phyloP scores from a whole-genome alignment of 2,888 invertebrate species.

The Yponomeuta plumbellus region DNA sequence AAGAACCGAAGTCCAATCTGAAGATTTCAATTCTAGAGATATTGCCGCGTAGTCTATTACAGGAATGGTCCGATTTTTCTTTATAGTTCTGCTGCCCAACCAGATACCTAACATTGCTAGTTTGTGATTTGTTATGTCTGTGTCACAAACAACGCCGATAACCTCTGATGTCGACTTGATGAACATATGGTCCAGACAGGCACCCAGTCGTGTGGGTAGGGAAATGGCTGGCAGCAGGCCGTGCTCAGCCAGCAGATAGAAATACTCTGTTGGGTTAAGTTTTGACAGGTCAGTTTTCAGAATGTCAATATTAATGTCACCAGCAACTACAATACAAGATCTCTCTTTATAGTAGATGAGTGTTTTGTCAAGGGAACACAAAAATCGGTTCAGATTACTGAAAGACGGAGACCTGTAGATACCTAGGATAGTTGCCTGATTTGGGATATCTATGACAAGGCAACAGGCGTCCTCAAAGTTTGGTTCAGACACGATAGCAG shows the following conservation, averaged over 20 bases:
- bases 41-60: background rate
- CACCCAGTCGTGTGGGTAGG: constrained; percentile 18
- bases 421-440: constrained; percentile 16
- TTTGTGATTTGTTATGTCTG: constrained; percentile 20
- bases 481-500: constrained; percentile 20
- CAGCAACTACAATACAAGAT: constrained; percentile 18
- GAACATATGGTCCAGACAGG: constrained; percentile 24
- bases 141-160: constrained; percentile 17
- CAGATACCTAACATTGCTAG: background rate
- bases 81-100: background rate
- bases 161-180: constrained; percentile 11
- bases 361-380: constrained; percentile 16
- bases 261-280: constrained; percentile 11
- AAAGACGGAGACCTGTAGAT: constrained; percentile 25
- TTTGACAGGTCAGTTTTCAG: background rate
- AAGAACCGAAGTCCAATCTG: background rate
- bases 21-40: background rate
- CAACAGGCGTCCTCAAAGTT: constrained; percentile 21
- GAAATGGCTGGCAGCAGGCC: constrained; percentile 19
- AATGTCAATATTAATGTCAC: constrained; percentile 24
- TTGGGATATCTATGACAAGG: constrained; percentile 13
- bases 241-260: constrained; percentile 20
- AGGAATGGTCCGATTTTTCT: background rate
- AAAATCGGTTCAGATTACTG: constrained; percentile 9
- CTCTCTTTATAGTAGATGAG: background rate